Evolutionary conservation across 1,140 invertebrate species (phyloP).

Genomic region (Glomeris maerens): DNA sequence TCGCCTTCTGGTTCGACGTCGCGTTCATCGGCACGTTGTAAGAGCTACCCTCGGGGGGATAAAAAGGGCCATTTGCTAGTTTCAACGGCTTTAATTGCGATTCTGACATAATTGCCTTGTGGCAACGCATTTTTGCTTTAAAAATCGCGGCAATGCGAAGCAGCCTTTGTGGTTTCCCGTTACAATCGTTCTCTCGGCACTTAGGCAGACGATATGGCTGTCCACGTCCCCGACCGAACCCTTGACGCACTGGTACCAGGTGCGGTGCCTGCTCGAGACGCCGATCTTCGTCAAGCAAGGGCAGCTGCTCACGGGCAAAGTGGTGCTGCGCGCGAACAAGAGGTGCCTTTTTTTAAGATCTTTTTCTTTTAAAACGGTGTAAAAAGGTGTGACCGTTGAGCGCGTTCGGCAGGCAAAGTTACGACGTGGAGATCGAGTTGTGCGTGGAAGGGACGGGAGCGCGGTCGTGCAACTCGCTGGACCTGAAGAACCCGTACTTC

Average conservation of each 20-base stretch:
- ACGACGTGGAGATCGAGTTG: slow-evolving; percentile 95
- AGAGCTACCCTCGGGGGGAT: slow-evolving; percentile 10
- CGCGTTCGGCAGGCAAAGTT: slow-evolving; percentile 59
- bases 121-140: too few species aligned
- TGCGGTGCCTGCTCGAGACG: slow-evolving; percentile 83
- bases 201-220: slow-evolving; percentile 75
- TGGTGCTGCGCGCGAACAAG: slow-evolving; percentile 82
- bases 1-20: slow-evolving; percentile 99
- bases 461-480: slow-evolving; percentile 72
- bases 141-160: too few species aligned
- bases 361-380: slow-evolving; percentile 7
- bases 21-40: slow-evolving; percentile 78
- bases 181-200: slow-evolving; percentile 10
- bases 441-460: slow-evolving; percentile 72
- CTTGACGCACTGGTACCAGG: slow-evolving; percentile 99
- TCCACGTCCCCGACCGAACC: slow-evolving; percentile 97
- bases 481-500: slow-evolving; percentile 99
- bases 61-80: background rate
- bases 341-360: slow-evolving; percentile 38
- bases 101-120: too few species aligned
- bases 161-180: too few species aligned
- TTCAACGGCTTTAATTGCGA: too few species aligned
- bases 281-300: slow-evolving; percentile 91
- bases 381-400: background rate
- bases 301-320: slow-evolving; percentile 73